Evolutionary conservation across 2,113 vertebrate species (phyloP).

Genomic region (Cyanoramphus novaezelandiae): DNA sequence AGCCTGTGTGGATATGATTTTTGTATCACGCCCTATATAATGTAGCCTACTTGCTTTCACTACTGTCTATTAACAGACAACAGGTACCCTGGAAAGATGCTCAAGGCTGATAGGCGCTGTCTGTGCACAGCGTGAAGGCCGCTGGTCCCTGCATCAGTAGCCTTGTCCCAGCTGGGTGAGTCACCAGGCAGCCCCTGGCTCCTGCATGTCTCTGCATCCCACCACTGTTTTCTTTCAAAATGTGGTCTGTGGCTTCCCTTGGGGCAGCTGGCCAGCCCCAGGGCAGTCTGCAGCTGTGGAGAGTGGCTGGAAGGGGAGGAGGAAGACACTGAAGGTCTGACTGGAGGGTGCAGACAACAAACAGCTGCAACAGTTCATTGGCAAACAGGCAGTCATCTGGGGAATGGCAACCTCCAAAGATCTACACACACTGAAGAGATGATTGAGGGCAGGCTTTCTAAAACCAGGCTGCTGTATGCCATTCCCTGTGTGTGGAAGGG

Average conservation of each 20-base stretch:
- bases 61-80: neutral
- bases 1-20: neutral
- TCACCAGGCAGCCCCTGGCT: neutral
- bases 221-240: neutral
- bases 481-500: rapidly evolving
- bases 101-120: neutral
- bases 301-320: neutral
- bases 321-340: neutral
- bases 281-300: neutral
- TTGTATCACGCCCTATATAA: rapidly evolving
- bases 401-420: rapidly evolving
- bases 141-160: neutral
- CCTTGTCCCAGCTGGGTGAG: rapidly evolving
- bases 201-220: neutral
- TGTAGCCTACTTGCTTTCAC: neutral
- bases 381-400: neutral
- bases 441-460: neutral
- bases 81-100: neutral
- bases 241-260: neutral
- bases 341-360: neutral
- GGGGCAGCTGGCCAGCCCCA: neutral
- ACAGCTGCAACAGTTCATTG: neutral
- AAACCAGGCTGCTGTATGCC: neutral
- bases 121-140: neutral
- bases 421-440: neutral